Percentiles rank a stretch among this genome's conserved stretches.
Conservation (phyloP, 2,113 vertebrate species). For the Riparia riparia region DNA sequence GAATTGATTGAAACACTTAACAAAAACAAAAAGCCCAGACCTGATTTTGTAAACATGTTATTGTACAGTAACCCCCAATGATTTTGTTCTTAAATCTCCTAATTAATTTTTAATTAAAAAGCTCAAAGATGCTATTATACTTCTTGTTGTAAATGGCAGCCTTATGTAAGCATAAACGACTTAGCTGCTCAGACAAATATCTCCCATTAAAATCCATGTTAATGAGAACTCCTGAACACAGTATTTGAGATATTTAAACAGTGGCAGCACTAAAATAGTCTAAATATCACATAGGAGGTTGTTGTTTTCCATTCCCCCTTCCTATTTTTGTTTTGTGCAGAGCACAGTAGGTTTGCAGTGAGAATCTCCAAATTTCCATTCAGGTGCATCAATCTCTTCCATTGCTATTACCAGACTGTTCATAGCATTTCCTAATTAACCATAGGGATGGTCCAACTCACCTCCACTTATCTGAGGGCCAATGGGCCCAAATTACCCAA, state of each 20-base stretch:
- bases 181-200: conserved; percentile 56
- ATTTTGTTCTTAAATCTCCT: conserved; percentile 82
- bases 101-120: conserved; percentile 89
- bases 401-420: background rate
- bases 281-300: background rate
- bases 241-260: background rate
- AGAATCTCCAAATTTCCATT: background rate
- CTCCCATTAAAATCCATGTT: conserved; percentile 53
- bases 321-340: background rate
- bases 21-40: conserved; percentile 76
- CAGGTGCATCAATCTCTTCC: background rate
- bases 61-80: conserved; percentile 82
- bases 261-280: background rate
- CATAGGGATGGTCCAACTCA: background rate
- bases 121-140: conserved; percentile 79
- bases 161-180: conserved; percentile 44
- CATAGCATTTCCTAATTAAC: background rate
- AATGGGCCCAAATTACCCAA: background rate
- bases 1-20: conserved; percentile 82
- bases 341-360: background rate
- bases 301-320: background rate
- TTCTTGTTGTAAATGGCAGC: conserved; percentile 71
- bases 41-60: conserved; percentile 82
- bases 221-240: conserved; percentile 27
- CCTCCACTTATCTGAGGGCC: background rate